Percentiles rank a stretch among this genome's conserved stretches.
Evolutionary conservation across 2,113 vertebrate genomes (phyloP).

Genomic region (Taxidea taxus): DNA sequence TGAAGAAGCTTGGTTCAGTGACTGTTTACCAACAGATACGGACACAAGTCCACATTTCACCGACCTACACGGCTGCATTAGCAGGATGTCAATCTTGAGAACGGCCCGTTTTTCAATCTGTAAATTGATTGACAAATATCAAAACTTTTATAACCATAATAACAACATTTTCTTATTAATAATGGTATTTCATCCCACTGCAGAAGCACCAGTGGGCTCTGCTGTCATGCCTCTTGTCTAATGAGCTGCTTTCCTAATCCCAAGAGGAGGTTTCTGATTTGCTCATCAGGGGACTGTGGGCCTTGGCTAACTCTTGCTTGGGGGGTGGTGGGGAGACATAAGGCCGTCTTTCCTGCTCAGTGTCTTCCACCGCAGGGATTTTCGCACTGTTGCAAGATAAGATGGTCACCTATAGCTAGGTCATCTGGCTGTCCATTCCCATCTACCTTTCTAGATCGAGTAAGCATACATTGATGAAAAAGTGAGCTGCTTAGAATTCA

Average conservation of each 20-base stretch:
- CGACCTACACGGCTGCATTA: background rate
- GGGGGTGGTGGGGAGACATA: background rate
- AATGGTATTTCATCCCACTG: background rate
- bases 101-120: background rate
- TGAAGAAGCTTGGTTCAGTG: background rate
- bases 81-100: background rate
- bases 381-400: background rate
- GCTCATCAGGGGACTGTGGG: background rate
- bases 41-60: background rate
- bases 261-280: background rate
- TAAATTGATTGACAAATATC: conserved; percentile 9
- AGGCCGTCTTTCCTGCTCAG: background rate
- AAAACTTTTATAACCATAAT: background rate
- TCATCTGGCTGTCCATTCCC: background rate
- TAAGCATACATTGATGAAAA: background rate
- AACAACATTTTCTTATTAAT: background rate
- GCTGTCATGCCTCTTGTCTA: background rate
- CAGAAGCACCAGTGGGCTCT: background rate
- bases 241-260: background rate
- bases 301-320: background rate
- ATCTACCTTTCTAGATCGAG: background rate
- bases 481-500: background rate
- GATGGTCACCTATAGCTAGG: background rate
- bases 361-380: background rate
- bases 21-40: background rate